phyloP scores from a whole-genome alignment of 2,797 vertebrate species.

The Nannoperca obscura region DNA sequence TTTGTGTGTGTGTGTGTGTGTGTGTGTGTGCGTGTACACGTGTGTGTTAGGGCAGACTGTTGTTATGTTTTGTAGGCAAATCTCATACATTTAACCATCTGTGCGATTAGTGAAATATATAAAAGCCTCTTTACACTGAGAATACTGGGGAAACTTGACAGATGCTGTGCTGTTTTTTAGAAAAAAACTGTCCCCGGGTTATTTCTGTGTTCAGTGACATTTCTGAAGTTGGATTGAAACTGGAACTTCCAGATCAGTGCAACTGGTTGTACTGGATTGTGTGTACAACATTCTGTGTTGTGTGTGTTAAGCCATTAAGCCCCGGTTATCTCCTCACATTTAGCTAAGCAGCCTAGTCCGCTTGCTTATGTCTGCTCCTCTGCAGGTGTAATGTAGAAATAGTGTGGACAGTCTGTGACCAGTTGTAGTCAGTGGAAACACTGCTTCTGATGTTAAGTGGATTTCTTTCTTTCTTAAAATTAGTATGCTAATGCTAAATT shows the following conservation, averaged over 20 bases:
- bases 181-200: background rate
- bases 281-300: conserved; percentile 64
- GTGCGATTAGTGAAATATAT: conserved; percentile 28
- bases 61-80: conserved; percentile 20
- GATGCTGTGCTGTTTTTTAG: background rate
- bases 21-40: background rate
- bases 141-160: background rate
- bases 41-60: conserved; percentile 13
- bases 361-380: conserved; percentile 46
- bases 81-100: conserved; percentile 45
- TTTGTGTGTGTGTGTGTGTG: background rate
- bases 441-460: background rate
- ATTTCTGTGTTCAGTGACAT: conserved; percentile 13
- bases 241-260: conserved; percentile 17
- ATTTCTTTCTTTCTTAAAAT: background rate
- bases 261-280: conserved; percentile 64
- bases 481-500: conserved; percentile 7
- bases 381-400: conserved; percentile 5
- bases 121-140: background rate
- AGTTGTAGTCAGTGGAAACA: background rate
- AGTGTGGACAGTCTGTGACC: background rate
- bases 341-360: conserved; percentile 70
- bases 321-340: conserved; percentile 73
- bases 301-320: conserved; percentile 74
- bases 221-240: conserved; percentile 9